Conservation (phyloP, 2,113 vertebrate genomes). For the Nesogale talazaci region DNA sequence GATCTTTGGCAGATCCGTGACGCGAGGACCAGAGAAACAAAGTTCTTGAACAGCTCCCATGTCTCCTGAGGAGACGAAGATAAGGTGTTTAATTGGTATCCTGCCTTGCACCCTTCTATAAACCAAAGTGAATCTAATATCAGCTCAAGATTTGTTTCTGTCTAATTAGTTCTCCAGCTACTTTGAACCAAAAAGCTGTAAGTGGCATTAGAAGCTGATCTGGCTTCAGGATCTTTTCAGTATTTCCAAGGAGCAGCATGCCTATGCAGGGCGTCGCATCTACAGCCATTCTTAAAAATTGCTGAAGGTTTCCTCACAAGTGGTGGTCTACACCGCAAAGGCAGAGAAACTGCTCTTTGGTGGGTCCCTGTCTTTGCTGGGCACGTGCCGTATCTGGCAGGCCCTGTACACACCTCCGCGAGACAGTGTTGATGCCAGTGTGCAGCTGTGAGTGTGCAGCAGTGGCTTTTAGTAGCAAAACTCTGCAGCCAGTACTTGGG, state of each 20-base stretch:
- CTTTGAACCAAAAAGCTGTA: not conserved
- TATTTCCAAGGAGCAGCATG: not conserved
- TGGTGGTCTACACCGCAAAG: not conserved
- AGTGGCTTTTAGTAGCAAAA: not conserved
- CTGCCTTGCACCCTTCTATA: not conserved
- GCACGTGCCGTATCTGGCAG: not conserved
- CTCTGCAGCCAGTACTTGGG: not conserved
- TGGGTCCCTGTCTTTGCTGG: too few relatives aligned
- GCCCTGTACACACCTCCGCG: too few relatives aligned
- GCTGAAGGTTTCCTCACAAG: not conserved
- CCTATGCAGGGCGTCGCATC: not conserved
- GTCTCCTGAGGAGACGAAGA: too few relatives aligned
- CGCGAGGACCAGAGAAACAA: not conserved
- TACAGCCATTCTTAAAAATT: not conserved
- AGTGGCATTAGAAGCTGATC: not conserved
- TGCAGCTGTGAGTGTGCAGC: not conserved
- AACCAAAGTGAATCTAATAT: not conserved
- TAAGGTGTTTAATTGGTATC: rapidly evolving
- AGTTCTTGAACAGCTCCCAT: not conserved
- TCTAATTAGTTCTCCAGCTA: not conserved
- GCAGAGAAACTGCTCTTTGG: not conserved
- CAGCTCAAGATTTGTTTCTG: not conserved
- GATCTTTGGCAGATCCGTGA: not conserved
- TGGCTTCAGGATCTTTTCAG: not conserved
- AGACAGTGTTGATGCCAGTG: not conserved